Percentiles rank a stretch among this genome's conserved stretches.
phyloP scores from a whole-genome alignment of 2,113 vertebrate species.

The Tetraodon nigroviridis region DNA sequence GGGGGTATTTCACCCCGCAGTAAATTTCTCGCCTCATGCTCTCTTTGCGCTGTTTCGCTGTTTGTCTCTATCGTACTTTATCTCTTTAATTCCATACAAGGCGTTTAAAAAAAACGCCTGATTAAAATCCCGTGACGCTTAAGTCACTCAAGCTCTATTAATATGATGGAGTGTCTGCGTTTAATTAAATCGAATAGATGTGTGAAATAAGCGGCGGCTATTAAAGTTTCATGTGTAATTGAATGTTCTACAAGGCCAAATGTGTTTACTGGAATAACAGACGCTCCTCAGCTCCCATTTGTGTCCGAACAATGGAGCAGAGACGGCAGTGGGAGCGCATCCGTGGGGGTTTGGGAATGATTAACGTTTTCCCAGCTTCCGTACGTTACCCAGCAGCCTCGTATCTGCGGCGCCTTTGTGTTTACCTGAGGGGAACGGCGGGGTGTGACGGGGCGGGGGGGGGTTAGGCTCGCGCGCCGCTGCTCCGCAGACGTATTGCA shows the following conservation, averaged over 20 bases:
- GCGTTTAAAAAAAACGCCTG: conserved; percentile 37
- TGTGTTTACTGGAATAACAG: conserved; percentile 68
- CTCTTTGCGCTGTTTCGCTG: neutral
- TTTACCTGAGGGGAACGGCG: conserved; percentile 54
- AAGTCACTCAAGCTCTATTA: conserved; percentile 66
- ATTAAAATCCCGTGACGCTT: conserved; percentile 52
- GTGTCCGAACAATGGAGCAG: conserved; percentile 22
- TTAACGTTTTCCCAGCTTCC: too few species aligned
- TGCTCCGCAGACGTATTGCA: conserved; percentile 39
- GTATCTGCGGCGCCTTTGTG: conserved; percentile 22
- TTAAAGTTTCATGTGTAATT: conserved; percentile 78
- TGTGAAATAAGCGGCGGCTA: conserved; percentile 66
- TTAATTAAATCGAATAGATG: conserved; percentile 66
- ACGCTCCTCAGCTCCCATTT: conserved; percentile 60
- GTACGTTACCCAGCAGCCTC: too few species aligned
- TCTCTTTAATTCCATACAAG: conserved; percentile 20
- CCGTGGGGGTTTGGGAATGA: too few species aligned
- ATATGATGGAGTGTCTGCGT: conserved; percentile 67
- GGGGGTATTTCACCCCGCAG: conserved; percentile 11
- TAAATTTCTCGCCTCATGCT: conserved; percentile 20
- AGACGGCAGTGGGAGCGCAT: neutral
- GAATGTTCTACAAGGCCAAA: conserved; percentile 74
- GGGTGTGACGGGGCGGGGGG: conserved; percentile 55
- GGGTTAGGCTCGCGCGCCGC: conserved; percentile 40
- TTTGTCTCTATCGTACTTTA: conserved; percentile 1